phyloP scores from a whole-genome alignment of 2,113 vertebrate genomes.

The Glaucomys volans region DNA sequence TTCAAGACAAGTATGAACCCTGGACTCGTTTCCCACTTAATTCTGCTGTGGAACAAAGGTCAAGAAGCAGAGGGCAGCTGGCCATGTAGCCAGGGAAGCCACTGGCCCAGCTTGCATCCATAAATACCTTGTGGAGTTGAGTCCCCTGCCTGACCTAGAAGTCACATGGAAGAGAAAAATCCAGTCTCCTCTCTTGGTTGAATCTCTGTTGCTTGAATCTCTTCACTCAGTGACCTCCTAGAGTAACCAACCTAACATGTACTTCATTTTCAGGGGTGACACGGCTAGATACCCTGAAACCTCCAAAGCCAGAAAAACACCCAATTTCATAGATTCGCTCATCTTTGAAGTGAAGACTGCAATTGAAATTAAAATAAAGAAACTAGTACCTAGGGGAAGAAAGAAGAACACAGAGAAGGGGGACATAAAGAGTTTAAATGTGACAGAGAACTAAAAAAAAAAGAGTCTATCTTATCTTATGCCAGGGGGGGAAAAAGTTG shows the following conservation, averaged over 20 bases:
- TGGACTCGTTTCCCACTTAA: background rate
- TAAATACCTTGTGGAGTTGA: background rate
- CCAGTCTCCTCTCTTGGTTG: background rate
- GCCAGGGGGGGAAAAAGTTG: constrained; percentile 9
- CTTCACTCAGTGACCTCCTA: background rate
- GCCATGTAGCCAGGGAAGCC: background rate
- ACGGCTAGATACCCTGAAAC: background rate
- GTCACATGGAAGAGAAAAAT: background rate
- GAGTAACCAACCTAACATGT: background rate
- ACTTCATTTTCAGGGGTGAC: background rate
- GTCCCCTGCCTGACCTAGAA: background rate
- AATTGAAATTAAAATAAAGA: constrained; percentile 64
- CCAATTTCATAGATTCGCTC: constrained; percentile 30
- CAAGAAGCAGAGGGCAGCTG: background rate
- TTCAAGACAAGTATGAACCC: background rate
- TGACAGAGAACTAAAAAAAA: constrained; percentile 62
- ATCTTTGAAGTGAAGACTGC: constrained; percentile 47
- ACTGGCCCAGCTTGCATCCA: too few relatives aligned
- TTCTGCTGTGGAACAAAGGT: background rate
- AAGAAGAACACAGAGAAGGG: background rate
- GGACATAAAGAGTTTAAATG: constrained; percentile 63
- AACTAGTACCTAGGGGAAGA: background rate
- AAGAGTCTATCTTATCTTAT: constrained; percentile 66
- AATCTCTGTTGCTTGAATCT: background rate
- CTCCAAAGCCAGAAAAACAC: background rate